Evolutionary conservation across 1,140 invertebrate genomes (phyloP).

Genomic region (Sarcophaga bullata): DNA sequence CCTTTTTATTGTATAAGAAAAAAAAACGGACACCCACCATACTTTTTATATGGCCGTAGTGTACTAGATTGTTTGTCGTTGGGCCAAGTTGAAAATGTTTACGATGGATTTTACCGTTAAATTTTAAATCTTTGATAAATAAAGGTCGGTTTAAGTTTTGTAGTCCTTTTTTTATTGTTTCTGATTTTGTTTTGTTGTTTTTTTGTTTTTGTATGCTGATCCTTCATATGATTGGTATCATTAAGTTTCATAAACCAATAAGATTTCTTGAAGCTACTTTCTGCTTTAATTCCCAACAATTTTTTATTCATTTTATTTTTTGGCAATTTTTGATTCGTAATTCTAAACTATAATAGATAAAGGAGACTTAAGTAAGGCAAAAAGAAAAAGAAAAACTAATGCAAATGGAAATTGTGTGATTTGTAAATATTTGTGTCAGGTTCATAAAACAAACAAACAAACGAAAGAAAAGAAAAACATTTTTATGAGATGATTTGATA

Average conservation of each 20-base stretch:
- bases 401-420: slow-evolving; percentile 15
- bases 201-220: too few relatives aligned
- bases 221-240: too few relatives aligned
- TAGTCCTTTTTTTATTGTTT: not conserved
- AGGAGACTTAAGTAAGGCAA: too few relatives aligned
- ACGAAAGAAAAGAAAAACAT: too few relatives aligned
- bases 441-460: not conserved
- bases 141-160: not conserved
- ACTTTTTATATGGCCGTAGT: not conserved
- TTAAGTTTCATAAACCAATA: slow-evolving; percentile 33
- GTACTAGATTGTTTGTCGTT: not conserved
- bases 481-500: too few relatives aligned
- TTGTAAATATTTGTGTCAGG: slow-evolving; percentile 9
- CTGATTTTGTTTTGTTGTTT: too few relatives aligned
- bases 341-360: not conserved
- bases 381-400: not conserved
- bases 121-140: slow-evolving; percentile 36
- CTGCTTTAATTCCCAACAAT: not conserved
- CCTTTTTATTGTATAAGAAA: not conserved
- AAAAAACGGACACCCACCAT: too few relatives aligned
- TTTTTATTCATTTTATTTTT: not conserved
- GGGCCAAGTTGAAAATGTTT: slow-evolving; percentile 23
- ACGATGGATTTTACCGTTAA: slow-evolving; percentile 38
- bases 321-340: not conserved
- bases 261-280: slow-evolving; percentile 10